Evolutionary conservation across 2,113 vertebrate genomes (phyloP).

Genomic region (Gulo gulo): DNA sequence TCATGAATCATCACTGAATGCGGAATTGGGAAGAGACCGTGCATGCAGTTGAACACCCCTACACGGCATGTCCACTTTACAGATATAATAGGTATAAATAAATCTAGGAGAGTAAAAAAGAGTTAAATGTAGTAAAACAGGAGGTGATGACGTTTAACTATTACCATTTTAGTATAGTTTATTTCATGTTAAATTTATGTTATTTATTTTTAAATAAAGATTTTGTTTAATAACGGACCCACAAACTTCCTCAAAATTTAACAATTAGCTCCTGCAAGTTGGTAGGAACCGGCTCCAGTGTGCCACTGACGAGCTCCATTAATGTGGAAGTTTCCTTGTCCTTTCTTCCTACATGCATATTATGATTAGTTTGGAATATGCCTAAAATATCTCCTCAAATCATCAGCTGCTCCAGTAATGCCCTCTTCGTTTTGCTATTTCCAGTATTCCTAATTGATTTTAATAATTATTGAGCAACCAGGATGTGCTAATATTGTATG

Average conservation of each 20-base stretch:
- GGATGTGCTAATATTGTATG: slow-evolving; percentile 5
- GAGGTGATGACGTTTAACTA: background rate
- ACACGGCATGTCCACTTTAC: background rate
- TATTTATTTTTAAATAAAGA: background rate
- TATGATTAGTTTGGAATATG: background rate
- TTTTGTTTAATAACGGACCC: background rate
- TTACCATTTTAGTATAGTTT: background rate
- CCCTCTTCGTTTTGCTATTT: slow-evolving; percentile 23
- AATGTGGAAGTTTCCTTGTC: background rate
- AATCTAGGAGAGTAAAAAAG: background rate
- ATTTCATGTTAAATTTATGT: background rate
- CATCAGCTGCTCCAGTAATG: background rate
- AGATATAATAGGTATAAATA: background rate
- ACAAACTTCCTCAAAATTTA: background rate
- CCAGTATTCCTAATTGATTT: slow-evolving; percentile 12
- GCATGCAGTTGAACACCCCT: background rate
- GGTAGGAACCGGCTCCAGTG: background rate
- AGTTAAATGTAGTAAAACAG: background rate
- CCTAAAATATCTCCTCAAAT: background rate
- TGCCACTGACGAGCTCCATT: background rate
- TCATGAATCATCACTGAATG: background rate
- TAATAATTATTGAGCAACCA: slow-evolving; percentile 38
- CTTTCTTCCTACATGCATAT: background rate
- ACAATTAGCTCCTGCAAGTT: background rate
- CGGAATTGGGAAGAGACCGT: background rate